Evolutionary conservation across 2,113 vertebrate species (phyloP), one percentile per base, ranked within the genome.

Genomic region (Spilogale gracilis): DNA sequence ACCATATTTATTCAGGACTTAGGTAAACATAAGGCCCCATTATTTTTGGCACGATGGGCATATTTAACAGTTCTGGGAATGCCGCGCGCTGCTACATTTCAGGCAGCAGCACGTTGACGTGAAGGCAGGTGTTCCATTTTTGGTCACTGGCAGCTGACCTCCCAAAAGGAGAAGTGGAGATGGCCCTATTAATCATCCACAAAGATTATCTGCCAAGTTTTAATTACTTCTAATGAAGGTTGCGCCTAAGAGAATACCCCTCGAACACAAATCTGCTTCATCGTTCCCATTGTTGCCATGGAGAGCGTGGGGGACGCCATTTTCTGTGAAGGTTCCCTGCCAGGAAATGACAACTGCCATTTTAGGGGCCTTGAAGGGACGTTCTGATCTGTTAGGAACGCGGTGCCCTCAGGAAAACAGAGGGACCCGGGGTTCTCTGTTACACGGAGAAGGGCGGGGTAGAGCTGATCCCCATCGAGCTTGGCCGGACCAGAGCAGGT

Each of bases 91-190:
- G 71, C 95, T 96, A 38, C 97, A 74, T 89, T 98, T 90, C 63
- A 32, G 69, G 93, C 48, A 90, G 96, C 94, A 96, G 86, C 89
- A 89, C 38, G 7, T 89, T 76, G 92, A 97, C 95, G 90, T 96
- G 97, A 98, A 98, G 95, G 98, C 98, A 98, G 98, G 98, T 99
- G 98, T 98, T 98, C 98, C 80, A 98, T 98, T 98, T 98, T 98
- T 98, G 92, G 73, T 94, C 96, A 96, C 94, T 97, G 89, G 97
- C 98, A 95, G 98, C 95, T 97, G 97, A 96, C 95, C 94, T 94
- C 98, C 96, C 95, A 93, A 98, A 96, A 82, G 38, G 84, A 98
- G 95, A 89, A 92, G 97, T 96, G 97, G 96, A 98, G 97, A 98
- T 94, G 60, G n/a, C 80, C 96, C 96, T 98, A 94, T 97, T 98